These are phyloP conservation scores for Oceanodroma leucorhoa DNA, from an alignment of 2,797 vertebrate genomes.

Conservation along the genomic window DNA sequence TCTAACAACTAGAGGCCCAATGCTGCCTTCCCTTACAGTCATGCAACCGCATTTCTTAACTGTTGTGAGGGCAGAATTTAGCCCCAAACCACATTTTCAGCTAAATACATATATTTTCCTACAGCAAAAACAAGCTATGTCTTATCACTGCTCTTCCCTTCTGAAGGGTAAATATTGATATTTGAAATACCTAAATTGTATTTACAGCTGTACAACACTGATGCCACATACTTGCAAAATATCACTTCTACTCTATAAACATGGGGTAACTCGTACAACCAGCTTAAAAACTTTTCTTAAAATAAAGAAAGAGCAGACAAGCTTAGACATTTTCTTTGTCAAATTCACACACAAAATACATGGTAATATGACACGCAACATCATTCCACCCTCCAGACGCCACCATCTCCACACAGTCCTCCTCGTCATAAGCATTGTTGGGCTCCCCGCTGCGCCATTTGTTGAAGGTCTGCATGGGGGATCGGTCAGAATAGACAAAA, in stretches of 20 bases:
- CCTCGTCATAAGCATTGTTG: slow-evolving; percentile 92
- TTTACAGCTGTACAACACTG: slow-evolving; percentile 71
- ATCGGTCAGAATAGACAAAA: slow-evolving; percentile 89
- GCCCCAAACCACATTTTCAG: neutral
- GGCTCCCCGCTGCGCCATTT: slow-evolving; percentile 94
- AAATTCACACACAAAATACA: slow-evolving; percentile 98
- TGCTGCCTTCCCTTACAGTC: neutral
- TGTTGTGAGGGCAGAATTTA: neutral
- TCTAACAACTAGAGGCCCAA: neutral
- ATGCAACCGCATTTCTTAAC: neutral
- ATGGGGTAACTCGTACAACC: neutral
- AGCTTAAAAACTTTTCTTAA: neutral
- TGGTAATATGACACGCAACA: slow-evolving; percentile 90
- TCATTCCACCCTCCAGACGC: slow-evolving; percentile 95
- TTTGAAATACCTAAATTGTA: slow-evolving; percentile 64
- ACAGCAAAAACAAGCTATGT: neutral
- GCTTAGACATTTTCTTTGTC: slow-evolving; percentile 86
- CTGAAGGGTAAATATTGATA: slow-evolving; percentile 66
- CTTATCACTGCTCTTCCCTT: slow-evolving; percentile 48
- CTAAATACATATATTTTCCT: neutral
- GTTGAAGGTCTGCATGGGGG: slow-evolving; percentile 93
- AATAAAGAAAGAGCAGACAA: neutral
- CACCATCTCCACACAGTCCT: slow-evolving; percentile 96
- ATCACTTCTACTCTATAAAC: neutral
- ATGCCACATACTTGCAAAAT: slow-evolving; percentile 4